These are phyloP conservation scores for Oncopeltus fasciatus DNA, from an alignment of 1,140 invertebrate genomes.

Conservation along the genomic window DNA sequence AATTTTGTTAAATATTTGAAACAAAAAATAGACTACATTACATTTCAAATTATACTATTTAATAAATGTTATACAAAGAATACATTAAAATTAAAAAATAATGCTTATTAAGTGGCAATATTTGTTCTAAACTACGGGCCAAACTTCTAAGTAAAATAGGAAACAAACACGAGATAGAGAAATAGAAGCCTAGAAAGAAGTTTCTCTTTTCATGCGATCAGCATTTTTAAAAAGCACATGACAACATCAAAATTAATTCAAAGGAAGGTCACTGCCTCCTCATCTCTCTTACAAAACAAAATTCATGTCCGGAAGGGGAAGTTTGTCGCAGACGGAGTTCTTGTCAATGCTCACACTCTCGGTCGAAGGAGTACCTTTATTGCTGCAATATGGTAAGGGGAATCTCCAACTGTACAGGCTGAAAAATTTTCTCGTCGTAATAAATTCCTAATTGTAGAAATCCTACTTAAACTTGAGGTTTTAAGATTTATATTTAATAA, in stretches of 20 bases:
- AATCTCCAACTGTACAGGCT: conserved; percentile 86
- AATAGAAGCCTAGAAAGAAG: conserved; percentile 1
- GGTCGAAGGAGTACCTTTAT: conserved; percentile 28
- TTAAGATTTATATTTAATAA: conserved; percentile 8
- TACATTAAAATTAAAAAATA: neutral
- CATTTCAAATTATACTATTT: too few relatives aligned
- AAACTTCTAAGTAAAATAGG: conserved; percentile 1
- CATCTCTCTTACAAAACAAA: conserved; percentile 45
- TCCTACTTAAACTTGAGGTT: neutral
- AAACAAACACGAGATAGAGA: conserved; percentile 1
- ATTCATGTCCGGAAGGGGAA: conserved; percentile 52
- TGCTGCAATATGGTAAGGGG: conserved; percentile 81
- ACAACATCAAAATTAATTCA: conserved; percentile 17
- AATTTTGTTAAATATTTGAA: too few relatives aligned
- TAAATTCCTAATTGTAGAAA: conserved; percentile 18
- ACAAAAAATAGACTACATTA: too few relatives aligned
- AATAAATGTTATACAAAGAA: too few relatives aligned
- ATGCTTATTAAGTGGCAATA: neutral
- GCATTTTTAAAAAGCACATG: conserved; percentile 13
- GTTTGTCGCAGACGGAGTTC: conserved; percentile 56
- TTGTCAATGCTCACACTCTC: conserved; percentile 33
- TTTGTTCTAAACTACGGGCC: neutral
- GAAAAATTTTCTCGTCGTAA: conserved; percentile 36
- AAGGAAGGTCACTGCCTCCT: neutral
- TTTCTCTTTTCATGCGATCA: conserved; percentile 14